These are phyloP conservation scores for Rhamnusium bicolor DNA, from an alignment of 2,888 invertebrate genomes.

Conservation along the genomic window DNA sequence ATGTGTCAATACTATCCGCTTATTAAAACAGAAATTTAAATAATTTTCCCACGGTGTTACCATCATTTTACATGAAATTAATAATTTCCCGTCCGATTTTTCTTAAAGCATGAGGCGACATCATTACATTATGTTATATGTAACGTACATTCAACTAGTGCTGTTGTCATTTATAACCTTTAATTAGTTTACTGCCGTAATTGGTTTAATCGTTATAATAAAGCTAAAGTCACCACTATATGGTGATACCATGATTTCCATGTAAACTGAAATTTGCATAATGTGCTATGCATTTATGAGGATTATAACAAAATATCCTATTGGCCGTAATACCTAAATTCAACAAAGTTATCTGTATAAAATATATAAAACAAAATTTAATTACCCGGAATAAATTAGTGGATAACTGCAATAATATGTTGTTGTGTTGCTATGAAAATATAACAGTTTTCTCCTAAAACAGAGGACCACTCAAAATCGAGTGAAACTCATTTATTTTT, in stretches of 20 bases:
- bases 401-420: neutral
- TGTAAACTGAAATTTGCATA: slow-evolving; percentile 15
- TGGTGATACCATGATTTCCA: neutral
- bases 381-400: no score
- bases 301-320: neutral
- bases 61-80: slow-evolving; percentile 1
- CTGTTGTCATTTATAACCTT: slow-evolving; percentile 42
- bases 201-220: slow-evolving; percentile 40
- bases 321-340: neutral
- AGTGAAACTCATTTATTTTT: no score
- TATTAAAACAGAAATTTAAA: neutral
- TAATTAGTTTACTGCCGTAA: slow-evolving; percentile 43
- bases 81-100: slow-evolving; percentile 7
- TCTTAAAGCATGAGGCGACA: neutral
- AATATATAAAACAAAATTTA: neutral
- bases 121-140: neutral
- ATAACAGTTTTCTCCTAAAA: no score
- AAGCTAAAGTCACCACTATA: slow-evolving; percentile 22
- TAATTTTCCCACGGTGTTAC: neutral
- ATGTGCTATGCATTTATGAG: neutral
- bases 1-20: neutral
- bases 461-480: no score
- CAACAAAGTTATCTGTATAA: neutral
- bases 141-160: neutral
- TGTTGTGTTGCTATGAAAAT: no score